phyloP scores from a whole-genome alignment of 2,888 invertebrate genomes.

The Eupithecia dodoneata region DNA sequence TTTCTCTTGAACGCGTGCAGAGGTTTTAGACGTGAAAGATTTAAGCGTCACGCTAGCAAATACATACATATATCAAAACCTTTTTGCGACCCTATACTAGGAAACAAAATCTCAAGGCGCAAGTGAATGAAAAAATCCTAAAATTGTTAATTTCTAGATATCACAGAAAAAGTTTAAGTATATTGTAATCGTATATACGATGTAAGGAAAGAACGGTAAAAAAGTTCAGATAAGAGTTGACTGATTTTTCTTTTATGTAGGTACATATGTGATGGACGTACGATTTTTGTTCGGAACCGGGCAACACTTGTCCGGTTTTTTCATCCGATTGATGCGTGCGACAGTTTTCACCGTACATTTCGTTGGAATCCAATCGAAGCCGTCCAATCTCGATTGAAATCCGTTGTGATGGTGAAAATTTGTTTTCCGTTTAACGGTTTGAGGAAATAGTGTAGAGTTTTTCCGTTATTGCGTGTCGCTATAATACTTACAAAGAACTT shows the following conservation, averaged over 20 bases:
- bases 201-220: background rate
- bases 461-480: background rate
- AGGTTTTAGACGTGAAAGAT: background rate
- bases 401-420: slow-evolving; percentile 30
- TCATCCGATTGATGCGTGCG: slow-evolving; percentile 5
- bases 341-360: slow-evolving; percentile 15
- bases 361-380: slow-evolving; percentile 12
- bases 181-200: no score
- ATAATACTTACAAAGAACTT: background rate
- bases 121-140: background rate
- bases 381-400: slow-evolving; percentile 25
- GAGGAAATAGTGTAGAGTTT: background rate
- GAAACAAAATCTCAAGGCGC: background rate
- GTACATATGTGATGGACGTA: no score
- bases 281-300: background rate
- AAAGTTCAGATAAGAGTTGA: background rate
- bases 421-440: slow-evolving; percentile 22
- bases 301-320: background rate
- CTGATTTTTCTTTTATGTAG: background rate
- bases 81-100: background rate
- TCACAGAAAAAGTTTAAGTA: background rate
- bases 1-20: background rate
- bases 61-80: background rate
- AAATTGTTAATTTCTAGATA: background rate
- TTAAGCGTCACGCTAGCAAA: background rate